phyloP scores from a whole-genome alignment of 1,140 invertebrate species.

The Eulimnadia texana region DNA sequence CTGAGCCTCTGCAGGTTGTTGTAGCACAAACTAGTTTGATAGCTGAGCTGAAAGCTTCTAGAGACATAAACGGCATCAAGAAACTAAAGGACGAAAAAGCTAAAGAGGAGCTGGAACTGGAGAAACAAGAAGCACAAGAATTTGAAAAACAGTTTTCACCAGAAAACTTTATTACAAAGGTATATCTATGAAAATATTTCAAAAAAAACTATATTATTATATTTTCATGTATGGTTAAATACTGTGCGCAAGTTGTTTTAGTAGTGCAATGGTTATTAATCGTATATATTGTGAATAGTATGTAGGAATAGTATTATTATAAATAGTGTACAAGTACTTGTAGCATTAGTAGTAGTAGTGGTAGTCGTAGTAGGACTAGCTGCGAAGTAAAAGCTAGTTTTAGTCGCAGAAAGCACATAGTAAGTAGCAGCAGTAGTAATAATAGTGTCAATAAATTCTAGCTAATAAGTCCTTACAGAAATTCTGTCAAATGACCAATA shows the following conservation, averaged over 20 bases:
- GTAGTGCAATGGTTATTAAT: too few relatives aligned
- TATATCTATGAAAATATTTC: conserved; percentile 23
- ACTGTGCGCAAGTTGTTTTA: background rate
- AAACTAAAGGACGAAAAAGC: conserved; percentile 76
- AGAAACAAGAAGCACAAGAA: conserved; percentile 64
- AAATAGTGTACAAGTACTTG: too few relatives aligned
- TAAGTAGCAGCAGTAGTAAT: too few relatives aligned
- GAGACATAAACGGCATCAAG: conserved; percentile 68
- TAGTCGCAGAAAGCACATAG: too few relatives aligned
- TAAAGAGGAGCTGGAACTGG: conserved; percentile 57
- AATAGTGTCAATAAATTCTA: too few relatives aligned
- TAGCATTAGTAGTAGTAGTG: too few relatives aligned
- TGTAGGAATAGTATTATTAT: too few relatives aligned
- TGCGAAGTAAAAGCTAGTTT: too few relatives aligned
- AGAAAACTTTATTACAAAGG: conserved; percentile 76
- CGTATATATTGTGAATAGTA: too few relatives aligned
- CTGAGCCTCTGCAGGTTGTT: conserved; percentile 36
- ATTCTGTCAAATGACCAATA: too few relatives aligned
- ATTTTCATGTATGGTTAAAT: background rate
- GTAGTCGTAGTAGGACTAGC: too few relatives aligned
- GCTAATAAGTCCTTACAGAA: too few relatives aligned
- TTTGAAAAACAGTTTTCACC: conserved; percentile 68
- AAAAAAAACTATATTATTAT: background rate
- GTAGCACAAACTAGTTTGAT: conserved; percentile 51
- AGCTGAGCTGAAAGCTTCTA: conserved; percentile 74